Conservation (phyloP, 2,888 invertebrate species). For the Mactromeris polynyma region DNA sequence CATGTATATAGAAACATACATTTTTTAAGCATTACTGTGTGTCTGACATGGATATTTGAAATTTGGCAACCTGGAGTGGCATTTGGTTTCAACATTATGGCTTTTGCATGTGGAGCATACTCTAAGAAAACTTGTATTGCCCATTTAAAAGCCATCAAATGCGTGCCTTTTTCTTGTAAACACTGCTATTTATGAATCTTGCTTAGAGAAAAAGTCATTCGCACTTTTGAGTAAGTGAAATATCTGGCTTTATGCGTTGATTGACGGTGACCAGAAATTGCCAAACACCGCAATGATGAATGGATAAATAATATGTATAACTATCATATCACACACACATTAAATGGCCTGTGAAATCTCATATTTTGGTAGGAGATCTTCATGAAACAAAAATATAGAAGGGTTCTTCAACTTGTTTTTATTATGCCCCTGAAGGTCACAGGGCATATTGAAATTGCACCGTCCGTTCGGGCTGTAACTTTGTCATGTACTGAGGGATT, state of each 20-base stretch:
- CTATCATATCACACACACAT: too few relatives aligned
- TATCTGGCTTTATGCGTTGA: slow-evolving; percentile 8
- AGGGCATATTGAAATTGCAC: too few relatives aligned
- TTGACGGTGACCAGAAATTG: background rate
- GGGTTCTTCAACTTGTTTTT: too few relatives aligned
- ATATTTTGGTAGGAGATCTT: too few relatives aligned
- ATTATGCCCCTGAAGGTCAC: too few relatives aligned
- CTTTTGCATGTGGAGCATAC: slow-evolving; percentile 39
- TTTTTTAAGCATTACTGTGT: background rate
- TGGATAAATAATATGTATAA: background rate
- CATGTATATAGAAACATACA: too few relatives aligned
- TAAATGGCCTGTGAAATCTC: too few relatives aligned
- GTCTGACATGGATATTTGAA: background rate
- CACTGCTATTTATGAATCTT: background rate
- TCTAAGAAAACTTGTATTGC: background rate
- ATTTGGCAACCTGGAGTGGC: slow-evolving; percentile 19
- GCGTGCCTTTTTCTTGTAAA: slow-evolving; percentile 5
- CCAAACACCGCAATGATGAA: background rate
- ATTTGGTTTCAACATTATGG: slow-evolving; percentile 41
- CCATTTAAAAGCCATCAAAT: slow-evolving; percentile 40
- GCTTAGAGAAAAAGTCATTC: background rate
- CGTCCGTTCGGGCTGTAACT: too few relatives aligned
- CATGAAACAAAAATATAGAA: too few relatives aligned
- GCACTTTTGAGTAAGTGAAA: slow-evolving; percentile 4
- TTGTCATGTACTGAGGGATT: too few relatives aligned